Percentiles rank a stretch among this genome's conserved stretches.
phyloP scores from a whole-genome alignment of 2,113 vertebrate genomes.

The Syrmaticus mikado region DNA sequence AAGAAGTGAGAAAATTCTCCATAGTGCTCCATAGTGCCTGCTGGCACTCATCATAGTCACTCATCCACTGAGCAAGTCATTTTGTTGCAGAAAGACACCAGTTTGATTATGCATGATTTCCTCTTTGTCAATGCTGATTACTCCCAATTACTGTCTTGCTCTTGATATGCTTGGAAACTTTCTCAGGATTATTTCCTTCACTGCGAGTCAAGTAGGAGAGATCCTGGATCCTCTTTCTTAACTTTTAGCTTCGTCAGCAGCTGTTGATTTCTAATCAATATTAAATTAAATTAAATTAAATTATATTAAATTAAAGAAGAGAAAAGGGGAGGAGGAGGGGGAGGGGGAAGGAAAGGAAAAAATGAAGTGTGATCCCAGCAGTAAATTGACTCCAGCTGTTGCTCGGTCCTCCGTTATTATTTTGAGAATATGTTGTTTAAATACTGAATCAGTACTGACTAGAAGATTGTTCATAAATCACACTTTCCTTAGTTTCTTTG shows the following conservation, averaged over 20 bases:
- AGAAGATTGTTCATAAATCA: neutral
- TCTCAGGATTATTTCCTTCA: neutral
- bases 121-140: neutral
- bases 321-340: neutral
- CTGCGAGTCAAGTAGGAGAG: neutral
- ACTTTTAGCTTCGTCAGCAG: neutral
- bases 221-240: neutral
- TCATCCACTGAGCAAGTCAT: neutral
- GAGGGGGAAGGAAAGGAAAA: neutral
- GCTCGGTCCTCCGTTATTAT: neutral
- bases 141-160: neutral
- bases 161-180: neutral
- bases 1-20: neutral
- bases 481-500: neutral
- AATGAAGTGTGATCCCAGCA: neutral
- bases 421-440: neutral
- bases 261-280: neutral
- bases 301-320: neutral
- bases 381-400: neutral
- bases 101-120: neutral
- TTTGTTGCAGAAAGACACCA: neutral
- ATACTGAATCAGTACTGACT: neutral
- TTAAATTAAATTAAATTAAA: neutral
- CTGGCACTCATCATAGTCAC: fast-evolving
- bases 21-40: neutral